Conservation (phyloP, 1,140 invertebrate species). For the Odontomachus brunneus region DNA sequence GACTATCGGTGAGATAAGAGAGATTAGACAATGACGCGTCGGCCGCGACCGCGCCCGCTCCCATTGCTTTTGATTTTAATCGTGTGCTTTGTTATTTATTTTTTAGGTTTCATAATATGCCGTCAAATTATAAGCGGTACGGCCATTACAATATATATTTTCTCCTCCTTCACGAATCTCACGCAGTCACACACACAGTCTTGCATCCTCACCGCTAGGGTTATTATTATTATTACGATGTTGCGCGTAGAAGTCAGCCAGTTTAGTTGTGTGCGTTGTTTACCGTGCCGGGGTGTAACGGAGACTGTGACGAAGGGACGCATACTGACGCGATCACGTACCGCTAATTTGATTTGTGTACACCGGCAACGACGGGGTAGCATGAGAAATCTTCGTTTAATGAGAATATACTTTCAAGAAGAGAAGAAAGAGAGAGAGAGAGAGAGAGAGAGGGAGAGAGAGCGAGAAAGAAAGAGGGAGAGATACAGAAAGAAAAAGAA, state of each 20-base stretch:
- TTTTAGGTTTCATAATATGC: constrained; percentile 85
- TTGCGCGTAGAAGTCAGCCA: constrained; percentile 50
- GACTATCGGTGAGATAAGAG: constrained; percentile 20
- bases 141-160: constrained; percentile 79
- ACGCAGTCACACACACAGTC: constrained; percentile 68
- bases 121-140: constrained; percentile 85
- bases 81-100: constrained; percentile 81
- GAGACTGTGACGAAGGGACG: constrained; percentile 23
- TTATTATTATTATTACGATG: constrained; percentile 27
- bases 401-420: background rate
- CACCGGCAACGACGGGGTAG: background rate
- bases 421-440: background rate
- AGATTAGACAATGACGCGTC: constrained; percentile 39
- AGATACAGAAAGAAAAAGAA: background rate
- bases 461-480: background rate
- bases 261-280: constrained; percentile 17
- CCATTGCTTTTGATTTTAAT: constrained; percentile 76
- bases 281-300: background rate
- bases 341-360: constrained; percentile 14
- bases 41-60: constrained; percentile 52
- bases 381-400: constrained; percentile 1
- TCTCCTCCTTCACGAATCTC: constrained; percentile 74
- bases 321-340: constrained; percentile 29
- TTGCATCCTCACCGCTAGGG: constrained; percentile 72
- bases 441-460: background rate